phyloP scores from a whole-genome alignment of 35 echinoderm and acorn worm genomes.

The Holothuria glaberrima region DNA sequence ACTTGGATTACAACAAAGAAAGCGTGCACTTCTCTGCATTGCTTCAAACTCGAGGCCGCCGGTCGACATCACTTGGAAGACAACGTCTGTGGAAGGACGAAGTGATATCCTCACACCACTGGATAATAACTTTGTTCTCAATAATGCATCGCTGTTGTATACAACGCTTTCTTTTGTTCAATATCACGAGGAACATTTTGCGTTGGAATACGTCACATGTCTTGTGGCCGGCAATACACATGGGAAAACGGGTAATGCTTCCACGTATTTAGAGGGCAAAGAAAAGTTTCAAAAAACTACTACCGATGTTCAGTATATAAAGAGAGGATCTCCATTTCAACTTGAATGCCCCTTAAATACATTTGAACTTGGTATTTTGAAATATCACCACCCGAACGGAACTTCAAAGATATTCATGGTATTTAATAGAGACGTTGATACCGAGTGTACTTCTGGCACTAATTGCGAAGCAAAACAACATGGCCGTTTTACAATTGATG shows the following conservation, averaged over 20 bases:
- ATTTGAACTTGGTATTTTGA: too few species aligned
- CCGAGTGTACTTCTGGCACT: too few species aligned
- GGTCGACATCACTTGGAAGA: not conserved
- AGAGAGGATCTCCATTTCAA: too few species aligned
- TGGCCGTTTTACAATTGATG: too few species aligned
- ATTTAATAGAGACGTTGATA: too few species aligned
- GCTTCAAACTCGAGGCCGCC: not conserved
- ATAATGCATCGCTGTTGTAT: not conserved
- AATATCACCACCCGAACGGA: too few species aligned
- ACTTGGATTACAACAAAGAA: not conserved
- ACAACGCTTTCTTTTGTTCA: not conserved
- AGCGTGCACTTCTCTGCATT: not conserved
- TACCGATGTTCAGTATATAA: too few species aligned
- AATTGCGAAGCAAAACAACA: too few species aligned
- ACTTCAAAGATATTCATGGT: too few species aligned
- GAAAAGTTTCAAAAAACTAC: too few species aligned
- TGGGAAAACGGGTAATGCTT: not conserved
- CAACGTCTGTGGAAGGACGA: not conserved
- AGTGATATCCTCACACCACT: not conserved
- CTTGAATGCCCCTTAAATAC: too few species aligned
- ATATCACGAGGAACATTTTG: not conserved
- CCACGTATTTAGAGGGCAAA: not conserved
- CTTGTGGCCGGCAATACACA: not conserved
- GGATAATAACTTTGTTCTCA: not conserved
- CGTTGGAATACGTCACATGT: not conserved